Conservation (phyloP, 2,888 invertebrate genomes). For the Brachycybe producta region DNA sequence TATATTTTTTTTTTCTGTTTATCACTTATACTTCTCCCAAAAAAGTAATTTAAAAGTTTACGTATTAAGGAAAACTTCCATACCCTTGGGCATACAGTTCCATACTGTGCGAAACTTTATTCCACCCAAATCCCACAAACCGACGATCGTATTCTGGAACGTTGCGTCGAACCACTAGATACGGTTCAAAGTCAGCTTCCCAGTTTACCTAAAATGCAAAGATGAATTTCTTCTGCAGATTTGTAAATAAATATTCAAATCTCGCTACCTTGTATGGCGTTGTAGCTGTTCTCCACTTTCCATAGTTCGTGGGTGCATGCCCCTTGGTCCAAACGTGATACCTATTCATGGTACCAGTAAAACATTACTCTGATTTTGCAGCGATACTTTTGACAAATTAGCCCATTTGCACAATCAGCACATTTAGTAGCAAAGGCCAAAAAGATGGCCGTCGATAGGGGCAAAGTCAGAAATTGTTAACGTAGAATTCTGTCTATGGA, state of each 20-base stretch:
- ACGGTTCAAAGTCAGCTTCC: slow-evolving; percentile 84
- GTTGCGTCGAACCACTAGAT: slow-evolving; percentile 58
- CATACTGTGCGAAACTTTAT: slow-evolving; percentile 50
- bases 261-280: slow-evolving; percentile 63
- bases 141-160: slow-evolving; percentile 63
- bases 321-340: slow-evolving; percentile 78
- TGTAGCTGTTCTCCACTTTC: slow-evolving; percentile 60
- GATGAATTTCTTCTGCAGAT: not conserved
- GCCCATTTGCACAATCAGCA: not conserved
- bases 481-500: too few relatives aligned
- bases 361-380: not conserved
- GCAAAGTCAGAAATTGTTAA: not conserved
- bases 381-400: not conserved
- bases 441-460: too few relatives aligned
- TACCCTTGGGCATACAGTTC: slow-evolving; percentile 63
- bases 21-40: too few relatives aligned
- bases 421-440: slow-evolving; percentile 10
- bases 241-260: too few relatives aligned
- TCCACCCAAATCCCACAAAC: slow-evolving; percentile 94
- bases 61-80: slow-evolving; percentile 19
- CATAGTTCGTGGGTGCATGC: slow-evolving; percentile 73
- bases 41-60: too few relatives aligned
- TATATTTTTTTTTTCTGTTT: too few relatives aligned
- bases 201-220: slow-evolving; percentile 65
- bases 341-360: slow-evolving; percentile 24